Percentiles rank a stretch among this genome's conserved stretches.
These are phyloP conservation scores for Pseudochirops cupreus DNA, from an alignment of 2,797 vertebrate genomes.

Conservation along the genomic window DNA sequence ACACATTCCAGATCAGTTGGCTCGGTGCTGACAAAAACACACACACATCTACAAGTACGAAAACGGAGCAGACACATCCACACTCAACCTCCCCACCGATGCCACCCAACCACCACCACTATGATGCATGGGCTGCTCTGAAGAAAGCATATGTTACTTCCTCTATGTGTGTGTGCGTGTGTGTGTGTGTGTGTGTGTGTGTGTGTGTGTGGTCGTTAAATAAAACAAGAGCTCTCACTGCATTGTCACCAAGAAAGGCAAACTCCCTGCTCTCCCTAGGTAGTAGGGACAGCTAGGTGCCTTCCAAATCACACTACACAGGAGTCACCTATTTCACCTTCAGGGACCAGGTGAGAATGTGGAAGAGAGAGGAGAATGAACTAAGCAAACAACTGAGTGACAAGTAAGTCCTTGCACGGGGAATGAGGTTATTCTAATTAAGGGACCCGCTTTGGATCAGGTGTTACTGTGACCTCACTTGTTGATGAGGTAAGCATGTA, in stretches of 20 bases:
- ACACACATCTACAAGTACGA: neutral
- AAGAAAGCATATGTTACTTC: neutral
- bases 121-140: neutral
- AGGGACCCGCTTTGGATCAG: neutral
- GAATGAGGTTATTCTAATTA: neutral
- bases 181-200: neutral
- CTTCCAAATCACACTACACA: neutral
- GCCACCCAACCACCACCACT: neutral
- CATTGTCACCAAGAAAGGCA: neutral
- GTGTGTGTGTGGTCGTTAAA: neutral
- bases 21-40: slow-evolving; percentile 36
- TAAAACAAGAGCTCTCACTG: neutral
- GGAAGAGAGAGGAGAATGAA: neutral
- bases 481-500: neutral
- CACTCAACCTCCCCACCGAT: neutral
- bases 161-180: neutral
- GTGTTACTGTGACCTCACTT: neutral
- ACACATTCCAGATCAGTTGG: slow-evolving; percentile 39
- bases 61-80: neutral
- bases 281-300: neutral
- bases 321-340: neutral
- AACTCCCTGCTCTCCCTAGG: neutral
- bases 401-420: neutral
- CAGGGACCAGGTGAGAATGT: neutral
- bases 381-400: neutral